Evolutionary conservation across 2,888 invertebrate genomes (phyloP), one percentile per base, ranked within the genome.

Genomic region (Amorpha juglandis): DNA sequence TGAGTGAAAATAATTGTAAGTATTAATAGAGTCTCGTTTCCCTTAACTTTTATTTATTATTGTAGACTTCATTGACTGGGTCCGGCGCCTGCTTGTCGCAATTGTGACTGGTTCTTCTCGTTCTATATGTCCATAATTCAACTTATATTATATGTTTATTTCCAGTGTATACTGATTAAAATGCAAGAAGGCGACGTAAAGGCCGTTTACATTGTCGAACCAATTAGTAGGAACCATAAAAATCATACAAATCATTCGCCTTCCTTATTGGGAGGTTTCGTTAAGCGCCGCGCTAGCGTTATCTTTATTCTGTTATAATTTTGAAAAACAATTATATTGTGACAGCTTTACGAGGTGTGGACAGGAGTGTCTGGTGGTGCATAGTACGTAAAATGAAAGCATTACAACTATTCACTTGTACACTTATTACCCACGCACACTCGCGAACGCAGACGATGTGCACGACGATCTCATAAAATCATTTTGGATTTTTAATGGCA

Each of bases 51-150:
- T 90, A 87, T 89, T 87, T 87, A 88, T 89, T 88, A 86, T 89
- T 84, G 84, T 85, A 83, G 84, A 84, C 87, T 89, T 85, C 89
- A 90, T 91, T 90, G 90, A 90, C 85, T 83, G 87, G 79, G 78
- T 71, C 79, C 79, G 91, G 91, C 91, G 91, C 90, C 92, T 80
- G 83, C 82, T 84, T 86, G 90, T 85, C 90, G 92, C 90, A 87
- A 84, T 88, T 87, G 87, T 89, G 89, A 91, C 91, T 91, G 90
- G 92, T 91, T 91, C 89, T 88, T 90, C 89, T 90, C 82, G 91
- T 90, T 90, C 87, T 83, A 83, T 88, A 84, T 82, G 85, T 78
- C 86, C 87, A 89, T 90, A 88, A 84, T 84, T 87, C 84, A 86
- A 87, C 84, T 82, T 81, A 82, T 81, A 77, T 83, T 81, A 78